phyloP scores from a whole-genome alignment of 2,113 vertebrate species.

The Periophthalmodon schlosseri region DNA sequence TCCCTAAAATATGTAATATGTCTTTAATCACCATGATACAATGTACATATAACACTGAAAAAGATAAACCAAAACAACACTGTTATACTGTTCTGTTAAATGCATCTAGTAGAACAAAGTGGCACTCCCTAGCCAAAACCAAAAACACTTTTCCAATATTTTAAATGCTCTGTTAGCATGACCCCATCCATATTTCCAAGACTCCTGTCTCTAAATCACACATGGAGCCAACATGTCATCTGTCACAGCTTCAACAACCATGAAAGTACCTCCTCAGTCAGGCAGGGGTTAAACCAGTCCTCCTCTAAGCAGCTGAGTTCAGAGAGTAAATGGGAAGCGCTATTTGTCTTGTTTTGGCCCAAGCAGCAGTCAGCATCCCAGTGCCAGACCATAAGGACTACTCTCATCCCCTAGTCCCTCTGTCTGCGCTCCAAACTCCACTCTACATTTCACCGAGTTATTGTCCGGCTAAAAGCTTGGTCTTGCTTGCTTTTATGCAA shows the following conservation, averaged over 20 bases:
- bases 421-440: constrained; percentile 51
- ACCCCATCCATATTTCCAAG: constrained; percentile 37
- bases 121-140: constrained; percentile 26
- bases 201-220: constrained; percentile 34
- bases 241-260: constrained; percentile 40
- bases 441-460: constrained; percentile 66
- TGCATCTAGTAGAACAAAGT: constrained; percentile 13
- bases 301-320: constrained; percentile 57
- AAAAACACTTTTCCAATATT: constrained; percentile 48
- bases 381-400: constrained; percentile 55
- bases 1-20: no score
- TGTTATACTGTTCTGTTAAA: not conserved
- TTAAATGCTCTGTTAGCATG: constrained; percentile 42
- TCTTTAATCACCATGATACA: no score
- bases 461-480: constrained; percentile 54
- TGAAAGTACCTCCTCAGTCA: constrained; percentile 28
- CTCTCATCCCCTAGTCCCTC: constrained; percentile 45
- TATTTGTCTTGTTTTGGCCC: constrained; percentile 52
- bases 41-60: no score
- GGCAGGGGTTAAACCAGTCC: constrained; percentile 37
- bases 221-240: constrained; percentile 48
- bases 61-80: no score
- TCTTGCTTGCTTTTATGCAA: constrained; percentile 67
- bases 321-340: constrained; percentile 40
- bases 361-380: constrained; percentile 27